phyloP scores from a whole-genome alignment of 2,113 vertebrate genomes.

The Plecotus auritus region DNA sequence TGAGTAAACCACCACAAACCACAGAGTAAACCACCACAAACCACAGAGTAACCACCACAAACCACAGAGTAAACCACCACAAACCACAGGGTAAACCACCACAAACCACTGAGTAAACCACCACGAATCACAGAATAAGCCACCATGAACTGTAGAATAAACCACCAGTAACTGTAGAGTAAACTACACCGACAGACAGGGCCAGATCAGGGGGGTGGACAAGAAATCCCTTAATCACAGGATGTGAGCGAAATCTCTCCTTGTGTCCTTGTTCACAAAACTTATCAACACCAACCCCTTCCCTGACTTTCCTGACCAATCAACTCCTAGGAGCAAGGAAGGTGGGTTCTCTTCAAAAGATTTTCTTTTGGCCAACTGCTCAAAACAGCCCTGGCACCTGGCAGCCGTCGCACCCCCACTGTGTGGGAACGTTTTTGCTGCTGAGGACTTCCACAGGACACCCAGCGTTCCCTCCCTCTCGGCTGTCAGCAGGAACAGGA shows the following conservation, averaged over 20 bases:
- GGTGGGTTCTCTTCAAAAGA: background rate
- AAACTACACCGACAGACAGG: background rate
- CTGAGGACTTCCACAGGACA: background rate
- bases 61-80: background rate
- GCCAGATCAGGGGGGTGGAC: background rate
- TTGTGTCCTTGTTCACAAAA: background rate
- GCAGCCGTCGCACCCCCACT: rapidly evolving
- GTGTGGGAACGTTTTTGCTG: rapidly evolving
- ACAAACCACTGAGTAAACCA: no score
- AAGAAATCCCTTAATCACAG: no score
- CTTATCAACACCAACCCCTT: background rate
- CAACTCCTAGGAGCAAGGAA: background rate
- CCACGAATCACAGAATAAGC: no score
- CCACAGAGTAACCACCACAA: background rate
- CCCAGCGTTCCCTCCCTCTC: background rate
- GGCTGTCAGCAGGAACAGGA: no score
- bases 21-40: rapidly evolving
- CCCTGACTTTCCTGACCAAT: background rate
- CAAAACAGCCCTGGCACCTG: background rate
- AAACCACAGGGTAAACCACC: background rate
- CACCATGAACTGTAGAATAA: background rate
- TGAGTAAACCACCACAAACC: background rate
- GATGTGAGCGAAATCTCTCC: rapidly evolving
- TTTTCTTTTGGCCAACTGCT: background rate
- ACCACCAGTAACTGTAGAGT: background rate